These are phyloP conservation scores for Benthosema pterotum DNA, from an alignment of 2,797 vertebrate species.

Conservation along the genomic window DNA sequence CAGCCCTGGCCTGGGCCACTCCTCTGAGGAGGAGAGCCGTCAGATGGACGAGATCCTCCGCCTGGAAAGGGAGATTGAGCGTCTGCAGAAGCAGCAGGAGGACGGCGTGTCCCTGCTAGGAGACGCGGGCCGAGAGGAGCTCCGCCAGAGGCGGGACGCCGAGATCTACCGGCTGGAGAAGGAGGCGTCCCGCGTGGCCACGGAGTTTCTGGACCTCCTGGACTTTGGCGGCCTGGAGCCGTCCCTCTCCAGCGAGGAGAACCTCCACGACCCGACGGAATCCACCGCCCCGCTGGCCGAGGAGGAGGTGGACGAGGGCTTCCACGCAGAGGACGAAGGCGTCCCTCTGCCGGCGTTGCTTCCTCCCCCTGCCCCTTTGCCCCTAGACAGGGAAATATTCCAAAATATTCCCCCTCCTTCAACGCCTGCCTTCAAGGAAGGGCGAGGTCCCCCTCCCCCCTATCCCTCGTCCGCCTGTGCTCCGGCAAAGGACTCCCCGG, in stretches of 20 bases:
- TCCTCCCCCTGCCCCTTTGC: slow-evolving; percentile 49
- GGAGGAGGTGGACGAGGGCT: slow-evolving; percentile 87
- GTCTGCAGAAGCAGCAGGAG: slow-evolving; percentile 87
- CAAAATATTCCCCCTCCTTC: slow-evolving; percentile 78
- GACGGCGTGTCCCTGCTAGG: slow-evolving; percentile 85
- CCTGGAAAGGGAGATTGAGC: slow-evolving; percentile 91
- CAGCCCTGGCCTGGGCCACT: slow-evolving; percentile 59
- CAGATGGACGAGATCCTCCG: slow-evolving; percentile 94
- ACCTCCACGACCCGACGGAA: slow-evolving; percentile 82
- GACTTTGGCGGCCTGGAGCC: slow-evolving; percentile 88
- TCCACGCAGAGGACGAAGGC: slow-evolving; percentile 85
- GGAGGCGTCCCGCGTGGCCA: slow-evolving; percentile 89
- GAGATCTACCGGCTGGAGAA: slow-evolving; percentile 90
- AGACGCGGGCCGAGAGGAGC: slow-evolving; percentile 78
- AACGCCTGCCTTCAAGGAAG: slow-evolving; percentile 77
- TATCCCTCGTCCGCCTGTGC: slow-evolving; percentile 29
- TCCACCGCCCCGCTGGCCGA: slow-evolving; percentile 83
- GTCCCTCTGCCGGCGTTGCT: slow-evolving; percentile 74
- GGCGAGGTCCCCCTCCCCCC: slow-evolving; percentile 26
- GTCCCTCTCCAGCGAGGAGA: slow-evolving; percentile 86
- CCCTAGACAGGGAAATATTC: slow-evolving; percentile 72
- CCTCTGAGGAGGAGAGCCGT: slow-evolving; percentile 87
- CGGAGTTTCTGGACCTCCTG: slow-evolving; percentile 89
- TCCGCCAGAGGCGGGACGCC: slow-evolving; percentile 84
- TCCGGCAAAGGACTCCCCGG: slow-evolving; percentile 28